Conservation (phyloP, 2,888 invertebrate species). For the Cheilosia soror region DNA sequence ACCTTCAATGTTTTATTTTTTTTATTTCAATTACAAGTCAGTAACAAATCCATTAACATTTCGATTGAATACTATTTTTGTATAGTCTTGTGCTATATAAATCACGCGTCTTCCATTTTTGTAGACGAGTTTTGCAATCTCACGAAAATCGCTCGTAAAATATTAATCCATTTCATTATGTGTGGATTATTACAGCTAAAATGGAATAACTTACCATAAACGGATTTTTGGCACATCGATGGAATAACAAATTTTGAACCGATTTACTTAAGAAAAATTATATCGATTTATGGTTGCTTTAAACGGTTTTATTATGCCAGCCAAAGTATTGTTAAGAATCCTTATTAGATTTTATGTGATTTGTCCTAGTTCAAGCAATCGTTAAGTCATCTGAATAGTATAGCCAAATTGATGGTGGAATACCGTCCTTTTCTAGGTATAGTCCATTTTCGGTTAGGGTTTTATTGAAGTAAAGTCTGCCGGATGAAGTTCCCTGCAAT, state of each 20-base stretch:
- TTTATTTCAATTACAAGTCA: conserved; percentile 31
- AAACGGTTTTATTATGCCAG: conserved; percentile 3
- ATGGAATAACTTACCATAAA: conserved; percentile 17
- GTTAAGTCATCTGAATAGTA: conserved; percentile 83
- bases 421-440: conserved; percentile 78
- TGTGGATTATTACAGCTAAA: conserved; percentile 21
- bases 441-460: conserved; percentile 82
- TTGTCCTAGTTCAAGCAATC: conserved; percentile 76
- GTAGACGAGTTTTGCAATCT: conserved; percentile 32
- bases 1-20: neutral
- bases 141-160: conserved; percentile 31
- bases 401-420: conserved; percentile 81
- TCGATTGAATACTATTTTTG: neutral
- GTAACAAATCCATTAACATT: conserved; percentile 35
- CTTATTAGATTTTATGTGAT: neutral
- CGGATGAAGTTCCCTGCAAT: conserved; percentile 75
- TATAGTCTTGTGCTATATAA: conserved; percentile 11
- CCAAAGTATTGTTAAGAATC: neutral
- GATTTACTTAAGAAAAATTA: conserved; percentile 5
- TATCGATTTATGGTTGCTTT: neutral
- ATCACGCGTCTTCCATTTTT: conserved; percentile 40
- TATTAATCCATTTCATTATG: neutral
- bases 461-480: conserved; percentile 77
- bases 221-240: conserved; percentile 17
- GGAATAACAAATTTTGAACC: conserved; percentile 38